Evolutionary conservation across 1,140 invertebrate genomes (phyloP).

Genomic region (Drosophila asahinai): DNA sequence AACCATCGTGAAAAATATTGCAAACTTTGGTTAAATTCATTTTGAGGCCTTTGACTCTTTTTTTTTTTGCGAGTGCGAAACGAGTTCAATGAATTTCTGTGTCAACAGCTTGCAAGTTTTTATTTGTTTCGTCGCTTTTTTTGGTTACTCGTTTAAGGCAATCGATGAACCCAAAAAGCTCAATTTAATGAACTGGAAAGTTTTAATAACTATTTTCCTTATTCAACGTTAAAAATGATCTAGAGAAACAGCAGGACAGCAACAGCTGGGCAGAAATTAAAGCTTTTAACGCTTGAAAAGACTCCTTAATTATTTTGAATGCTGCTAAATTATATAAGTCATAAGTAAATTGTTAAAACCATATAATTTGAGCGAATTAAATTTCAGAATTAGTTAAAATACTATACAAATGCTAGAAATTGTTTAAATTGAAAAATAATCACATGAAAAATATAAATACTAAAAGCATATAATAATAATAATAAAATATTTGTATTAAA

Average conservation of each 20-base stretch:
- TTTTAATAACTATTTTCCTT: constrained; percentile 35
- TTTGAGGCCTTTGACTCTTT: constrained; percentile 53
- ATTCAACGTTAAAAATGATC: constrained; percentile 1
- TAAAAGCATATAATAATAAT: no score
- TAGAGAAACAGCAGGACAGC: constrained; percentile 15
- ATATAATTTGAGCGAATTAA: not conserved
- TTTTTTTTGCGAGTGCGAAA: constrained; percentile 40
- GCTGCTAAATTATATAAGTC: not conserved
- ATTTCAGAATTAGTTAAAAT: not conserved
- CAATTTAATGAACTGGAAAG: constrained; percentile 63
- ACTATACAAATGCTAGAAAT: not conserved
- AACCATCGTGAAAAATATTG: constrained; percentile 54
- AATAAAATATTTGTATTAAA: no score
- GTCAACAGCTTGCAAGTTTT: constrained; percentile 70
- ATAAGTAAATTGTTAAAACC: not conserved
- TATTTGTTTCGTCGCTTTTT: constrained; percentile 28
- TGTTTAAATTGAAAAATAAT: not conserved
- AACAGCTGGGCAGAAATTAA: not conserved
- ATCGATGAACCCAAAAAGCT: constrained; percentile 53
- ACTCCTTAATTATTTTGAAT: constrained; percentile 41
- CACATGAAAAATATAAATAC: not conserved
- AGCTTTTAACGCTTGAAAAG: constrained; percentile 39
- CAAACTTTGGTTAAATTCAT: constrained; percentile 38
- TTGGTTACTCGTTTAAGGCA: constrained; percentile 43
- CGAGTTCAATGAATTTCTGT: constrained; percentile 78